Base-by-base conservation (phyloP, 2,113 vertebrate genomes). In the Orientallactaga bullata region DNA sequence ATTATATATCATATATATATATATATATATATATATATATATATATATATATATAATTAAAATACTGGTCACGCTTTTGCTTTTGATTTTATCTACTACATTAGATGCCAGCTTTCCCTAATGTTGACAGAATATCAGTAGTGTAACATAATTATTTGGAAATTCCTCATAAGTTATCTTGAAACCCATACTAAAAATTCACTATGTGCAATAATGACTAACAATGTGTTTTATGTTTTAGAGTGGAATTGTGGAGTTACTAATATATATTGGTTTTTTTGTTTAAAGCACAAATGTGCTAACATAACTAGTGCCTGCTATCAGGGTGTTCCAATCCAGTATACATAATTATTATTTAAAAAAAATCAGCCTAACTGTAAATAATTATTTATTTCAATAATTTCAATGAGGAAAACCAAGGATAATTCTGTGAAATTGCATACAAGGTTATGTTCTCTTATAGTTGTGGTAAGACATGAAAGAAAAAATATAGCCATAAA, bases 51-150 rank as follows among this genome's bases (percentile, higher is more conserved):
- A 47, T 47, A 47, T 47, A 47, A 90, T 95, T 55, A 86, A 90
- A 96, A 95, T 47, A 17, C 65, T 89, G 23, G 23, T 90, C 58
- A 92, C 2, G 88, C 63, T 90, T 89, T 95, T 88, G 17, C 87
- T 92, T 94, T 94, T 78, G 28, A 88, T 94, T 91, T 96, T 88
- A 61, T 94, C 51, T 58, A 23, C 80, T 85, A 37, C 39, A 95
- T 94, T 84, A 89, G 55, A 92, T 89, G 71, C 16, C 88, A 63
- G 13, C 60, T 93, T 95, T 37, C 23, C 61, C 17, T 90, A 39
- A 92, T 80, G 21, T 88, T 35, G 73, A 73, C 73, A 88, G 20
- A 18, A 63, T 93, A 76, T 92, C 32, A 63, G 24, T 80, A 37
- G 21, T 79, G 23, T 88, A 9, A 20, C 28, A 88, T 37, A 66